Base-by-base conservation (phyloP, 2,888 invertebrate genomes). In the Cheilosia vulpina region DNA sequence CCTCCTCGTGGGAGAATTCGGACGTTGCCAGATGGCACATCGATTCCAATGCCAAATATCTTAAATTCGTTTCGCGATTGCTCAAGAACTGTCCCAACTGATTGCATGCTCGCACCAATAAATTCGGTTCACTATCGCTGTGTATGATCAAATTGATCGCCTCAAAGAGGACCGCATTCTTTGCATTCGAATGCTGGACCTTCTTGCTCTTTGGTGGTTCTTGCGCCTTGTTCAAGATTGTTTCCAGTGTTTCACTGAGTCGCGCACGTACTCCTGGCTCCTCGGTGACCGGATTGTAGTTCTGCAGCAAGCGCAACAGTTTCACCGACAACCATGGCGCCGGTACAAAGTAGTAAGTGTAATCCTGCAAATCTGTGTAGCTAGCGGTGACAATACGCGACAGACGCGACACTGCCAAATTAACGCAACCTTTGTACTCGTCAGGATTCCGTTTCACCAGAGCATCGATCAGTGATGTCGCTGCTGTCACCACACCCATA, bases 271-370 rank as follows among this genome's bases (percentile, higher is more conserved):
- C 98, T 43, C 98, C 98, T 58, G 99, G 98, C 93, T 99, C 99
- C 91, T 98, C 98, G 88, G 95, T 94, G 89, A 99, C 99, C 21
- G 99, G 99, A 87, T 98, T 98, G 90, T 99, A 99, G 92, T 99
- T 99, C 93, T 99, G 99, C 88, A 99, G 93, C 84, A 99, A 94
- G 89, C 99, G 95, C 87, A 99, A 93, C 77, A 99, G 93, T 93
- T 99, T 99, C 19, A 99, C 99, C 79, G 99, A 99, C 43, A 99
- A 94, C 99, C 99, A 99, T 17, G 99, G 99, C n/a, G 99, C 99
- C 88, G 99, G 99, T 87, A 99, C 99, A 94, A 99, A 99, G 92
- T 99, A 99, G 93, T 99, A 99, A 4, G 99, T 99, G 92, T 99
- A 99, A 93, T 99, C 99, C 94, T 99, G 99, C 88, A 99, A 94